Evolutionary conservation across 92 coral and sea anemone species (phyloP).

Genomic region (Siderastrea radians): DNA sequence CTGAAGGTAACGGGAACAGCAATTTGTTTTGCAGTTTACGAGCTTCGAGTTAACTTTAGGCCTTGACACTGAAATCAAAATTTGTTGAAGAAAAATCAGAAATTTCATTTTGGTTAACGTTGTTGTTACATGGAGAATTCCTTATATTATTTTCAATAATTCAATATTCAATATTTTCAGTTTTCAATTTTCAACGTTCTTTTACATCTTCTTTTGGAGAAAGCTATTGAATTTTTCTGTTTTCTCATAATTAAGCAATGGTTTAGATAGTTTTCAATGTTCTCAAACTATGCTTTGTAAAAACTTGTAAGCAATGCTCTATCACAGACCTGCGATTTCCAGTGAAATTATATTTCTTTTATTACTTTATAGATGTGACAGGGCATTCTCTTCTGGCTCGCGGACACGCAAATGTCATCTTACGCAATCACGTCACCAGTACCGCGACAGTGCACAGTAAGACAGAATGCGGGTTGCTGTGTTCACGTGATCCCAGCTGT

Average conservation of each 20-base stretch:
- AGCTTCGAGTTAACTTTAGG: background rate
- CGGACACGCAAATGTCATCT: background rate
- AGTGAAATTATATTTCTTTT: background rate
- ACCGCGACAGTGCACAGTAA: background rate
- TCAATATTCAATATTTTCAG: too few species aligned
- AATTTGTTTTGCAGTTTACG: background rate
- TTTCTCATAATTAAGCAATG: too few species aligned
- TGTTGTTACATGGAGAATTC: too few species aligned
- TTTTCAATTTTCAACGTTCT: too few species aligned
- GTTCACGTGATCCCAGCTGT: conserved; percentile 20
- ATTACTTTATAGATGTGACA: background rate
- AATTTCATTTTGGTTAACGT: too few species aligned
- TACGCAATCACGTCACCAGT: conserved; percentile 10
- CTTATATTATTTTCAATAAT: too few species aligned
- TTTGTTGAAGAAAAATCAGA: too few species aligned
- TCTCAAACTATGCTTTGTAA: background rate
- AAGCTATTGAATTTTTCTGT: too few species aligned
- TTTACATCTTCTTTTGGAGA: too few species aligned
- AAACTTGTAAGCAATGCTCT: background rate
- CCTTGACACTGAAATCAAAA: too few species aligned
- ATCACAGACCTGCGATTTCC: background rate
- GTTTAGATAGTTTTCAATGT: background rate
- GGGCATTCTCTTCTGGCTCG: background rate
- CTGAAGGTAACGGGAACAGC: background rate
- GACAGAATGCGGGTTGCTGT: conserved; percentile 23